These are phyloP conservation scores for Callipepla californica DNA, from an alignment of 2,113 vertebrate species.

Conservation along the genomic window DNA sequence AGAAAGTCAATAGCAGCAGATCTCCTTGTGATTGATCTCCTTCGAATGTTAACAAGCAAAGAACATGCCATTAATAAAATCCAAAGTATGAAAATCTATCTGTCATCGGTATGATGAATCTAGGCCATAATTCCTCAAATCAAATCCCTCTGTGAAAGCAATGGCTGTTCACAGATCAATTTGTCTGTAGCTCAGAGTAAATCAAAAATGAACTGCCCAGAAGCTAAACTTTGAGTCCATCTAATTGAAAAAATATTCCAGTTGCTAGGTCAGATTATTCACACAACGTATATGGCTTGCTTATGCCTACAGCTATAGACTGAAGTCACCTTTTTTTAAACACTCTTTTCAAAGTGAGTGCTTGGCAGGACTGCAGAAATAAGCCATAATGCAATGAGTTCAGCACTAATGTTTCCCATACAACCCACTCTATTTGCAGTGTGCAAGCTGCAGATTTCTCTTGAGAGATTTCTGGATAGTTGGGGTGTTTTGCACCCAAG, in stretches of 20 bases:
- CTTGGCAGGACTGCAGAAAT: neutral
- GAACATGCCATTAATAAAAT: constrained; percentile 61
- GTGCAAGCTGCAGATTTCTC: fast-evolving
- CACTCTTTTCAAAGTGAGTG: neutral
- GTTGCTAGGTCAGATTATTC: constrained; percentile 24
- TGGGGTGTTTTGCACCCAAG: neutral
- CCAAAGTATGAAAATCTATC: constrained; percentile 51
- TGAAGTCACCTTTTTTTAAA: neutral
- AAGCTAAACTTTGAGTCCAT: constrained; percentile 36
- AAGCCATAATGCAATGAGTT: neutral
- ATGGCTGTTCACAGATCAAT: constrained; percentile 48
- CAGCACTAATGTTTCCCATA: neutral
- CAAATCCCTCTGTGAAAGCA: constrained; percentile 62
- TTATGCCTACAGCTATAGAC: neutral
- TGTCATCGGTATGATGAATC: constrained; percentile 59
- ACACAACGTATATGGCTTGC: neutral
- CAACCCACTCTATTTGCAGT: neutral
- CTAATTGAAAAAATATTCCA: constrained; percentile 49
- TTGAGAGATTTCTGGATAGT: neutral
- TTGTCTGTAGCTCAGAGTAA: constrained; percentile 56
- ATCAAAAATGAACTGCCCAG: constrained; percentile 62
- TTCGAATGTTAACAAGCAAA: constrained; percentile 60
- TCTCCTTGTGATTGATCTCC: constrained; percentile 43
- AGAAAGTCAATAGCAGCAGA: constrained; percentile 8
- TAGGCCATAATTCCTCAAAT: constrained; percentile 59